A percentile compares a stretch with the other conserved stretches of the same genome.
These are phyloP conservation scores for Drosophila athabasca DNA, from an alignment of 1,140 invertebrate species.

Conservation along the genomic window DNA sequence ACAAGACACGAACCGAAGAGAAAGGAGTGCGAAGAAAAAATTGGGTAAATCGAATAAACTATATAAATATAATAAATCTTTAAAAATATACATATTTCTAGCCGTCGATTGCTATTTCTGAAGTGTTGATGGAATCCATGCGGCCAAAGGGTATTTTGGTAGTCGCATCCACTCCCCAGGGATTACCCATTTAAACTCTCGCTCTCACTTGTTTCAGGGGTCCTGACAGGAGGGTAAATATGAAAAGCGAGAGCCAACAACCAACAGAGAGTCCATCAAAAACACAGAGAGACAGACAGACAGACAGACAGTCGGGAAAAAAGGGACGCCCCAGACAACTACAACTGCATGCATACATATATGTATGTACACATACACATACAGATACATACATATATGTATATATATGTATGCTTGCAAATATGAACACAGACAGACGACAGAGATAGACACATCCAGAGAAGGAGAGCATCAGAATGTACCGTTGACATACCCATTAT, in stretches of 20 bases:
- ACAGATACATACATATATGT: constrained; percentile 33
- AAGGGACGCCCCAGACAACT: constrained; percentile 32
- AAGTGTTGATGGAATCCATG: too few species aligned
- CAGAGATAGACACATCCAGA: constrained; percentile 12
- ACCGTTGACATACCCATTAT: constrained; percentile 81
- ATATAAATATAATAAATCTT: too few species aligned
- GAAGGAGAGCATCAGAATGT: constrained; percentile 57
- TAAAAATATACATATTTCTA: too few species aligned
- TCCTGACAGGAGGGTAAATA: constrained; percentile 30
- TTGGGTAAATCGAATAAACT: too few species aligned
- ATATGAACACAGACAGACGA: constrained; percentile 45
- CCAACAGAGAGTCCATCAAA: constrained; percentile 34
- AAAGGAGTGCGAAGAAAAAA: too few species aligned
- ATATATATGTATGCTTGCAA: constrained; percentile 34
- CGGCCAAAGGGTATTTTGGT: constrained; percentile 5
- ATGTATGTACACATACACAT: constrained; percentile 47
- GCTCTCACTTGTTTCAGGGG: constrained; percentile 18
- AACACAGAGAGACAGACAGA: background rate
- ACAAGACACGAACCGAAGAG: too few species aligned
- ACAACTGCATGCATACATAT: constrained; percentile 46
- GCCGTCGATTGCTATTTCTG: too few species aligned
- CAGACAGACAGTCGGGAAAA: constrained; percentile 20
- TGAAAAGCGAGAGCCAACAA: constrained; percentile 20
- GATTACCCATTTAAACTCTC: constrained; percentile 5
- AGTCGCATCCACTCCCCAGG: background rate